These are phyloP conservation scores for Atractosteus spatula DNA, from an alignment of 2,113 vertebrate genomes.

Conservation along the genomic window DNA sequence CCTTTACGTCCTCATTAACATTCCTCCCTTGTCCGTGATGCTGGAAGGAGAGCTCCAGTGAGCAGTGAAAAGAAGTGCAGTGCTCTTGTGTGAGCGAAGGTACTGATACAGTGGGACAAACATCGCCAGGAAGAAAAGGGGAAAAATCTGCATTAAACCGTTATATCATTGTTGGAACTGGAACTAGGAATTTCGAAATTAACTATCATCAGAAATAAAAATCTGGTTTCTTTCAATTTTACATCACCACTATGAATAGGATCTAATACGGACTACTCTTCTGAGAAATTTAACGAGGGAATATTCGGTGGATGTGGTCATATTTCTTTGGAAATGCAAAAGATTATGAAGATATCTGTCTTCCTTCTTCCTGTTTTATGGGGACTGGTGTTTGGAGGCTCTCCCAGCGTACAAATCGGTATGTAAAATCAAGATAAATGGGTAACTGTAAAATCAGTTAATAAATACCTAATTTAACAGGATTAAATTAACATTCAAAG, in stretches of 20 bases:
- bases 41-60: conserved; percentile 56
- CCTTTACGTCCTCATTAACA: conserved; percentile 50
- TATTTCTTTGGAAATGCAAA: conserved; percentile 87
- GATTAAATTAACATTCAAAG: background rate
- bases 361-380: conserved; percentile 82
- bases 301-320: conserved; percentile 75
- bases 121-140: conserved; percentile 50
- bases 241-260: conserved; percentile 67
- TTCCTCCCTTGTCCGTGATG: conserved; percentile 70
- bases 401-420: conserved; percentile 95
- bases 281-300: conserved; percentile 50
- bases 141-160: conserved; percentile 52
- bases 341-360: conserved; percentile 85
- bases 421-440: conserved; percentile 47
- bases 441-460: no score
- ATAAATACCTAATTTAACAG: no score
- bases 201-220: conserved; percentile 48
- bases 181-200: conserved; percentile 39
- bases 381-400: conserved; percentile 84
- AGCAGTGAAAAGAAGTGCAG: conserved; percentile 48
- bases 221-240: conserved; percentile 20
- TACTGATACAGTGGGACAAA: conserved; percentile 59
- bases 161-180: conserved; percentile 60
- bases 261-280: conserved; percentile 66
- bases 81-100: conserved; percentile 63